A percentile compares a stretch with the other conserved stretches of the same genome.
Conservation (phyloP, 2,888 invertebrate species). For the Mythimna pallens region DNA sequence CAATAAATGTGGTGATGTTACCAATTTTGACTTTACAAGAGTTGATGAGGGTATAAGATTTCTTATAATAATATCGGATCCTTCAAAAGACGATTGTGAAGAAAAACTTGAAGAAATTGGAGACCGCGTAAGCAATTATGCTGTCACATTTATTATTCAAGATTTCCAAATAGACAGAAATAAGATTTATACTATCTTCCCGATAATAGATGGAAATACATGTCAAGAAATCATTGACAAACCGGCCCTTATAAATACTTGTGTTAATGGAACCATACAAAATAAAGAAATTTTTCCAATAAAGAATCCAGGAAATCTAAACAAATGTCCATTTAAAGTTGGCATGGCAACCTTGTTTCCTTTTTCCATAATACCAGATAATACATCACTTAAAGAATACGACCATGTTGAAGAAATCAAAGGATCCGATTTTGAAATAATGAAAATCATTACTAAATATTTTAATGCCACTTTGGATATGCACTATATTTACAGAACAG, state of each 20-base stretch:
- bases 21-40: slow-evolving; percentile 51
- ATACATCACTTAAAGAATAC: slow-evolving; percentile 64
- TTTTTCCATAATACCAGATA: slow-evolving; percentile 72
- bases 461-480: slow-evolving; percentile 77
- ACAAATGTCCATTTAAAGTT: slow-evolving; percentile 76
- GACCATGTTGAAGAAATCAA: slow-evolving; percentile 68
- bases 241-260: slow-evolving; percentile 68
- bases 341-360: slow-evolving; percentile 78
- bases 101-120: slow-evolving; percentile 61
- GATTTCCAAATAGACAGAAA: slow-evolving; percentile 47
- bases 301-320: slow-evolving; percentile 73
- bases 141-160: slow-evolving; percentile 71
- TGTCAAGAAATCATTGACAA: slow-evolving; percentile 66
- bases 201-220: slow-evolving; percentile 69
- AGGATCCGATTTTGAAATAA: slow-evolving; percentile 79
- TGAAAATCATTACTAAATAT: slow-evolving; percentile 78
- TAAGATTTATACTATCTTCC: slow-evolving; percentile 69
- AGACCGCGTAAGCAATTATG: slow-evolving; percentile 60
- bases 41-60: slow-evolving; percentile 67
- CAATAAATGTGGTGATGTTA: slow-evolving; percentile 59
- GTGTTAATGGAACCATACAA: slow-evolving; percentile 66
- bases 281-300: slow-evolving; percentile 67
- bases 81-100: slow-evolving; percentile 42
- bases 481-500: slow-evolving; percentile 70
- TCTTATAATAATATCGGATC: slow-evolving; percentile 68